phyloP scores from a whole-genome alignment of 92 coral and sea anemone species.

The Porites rus region DNA sequence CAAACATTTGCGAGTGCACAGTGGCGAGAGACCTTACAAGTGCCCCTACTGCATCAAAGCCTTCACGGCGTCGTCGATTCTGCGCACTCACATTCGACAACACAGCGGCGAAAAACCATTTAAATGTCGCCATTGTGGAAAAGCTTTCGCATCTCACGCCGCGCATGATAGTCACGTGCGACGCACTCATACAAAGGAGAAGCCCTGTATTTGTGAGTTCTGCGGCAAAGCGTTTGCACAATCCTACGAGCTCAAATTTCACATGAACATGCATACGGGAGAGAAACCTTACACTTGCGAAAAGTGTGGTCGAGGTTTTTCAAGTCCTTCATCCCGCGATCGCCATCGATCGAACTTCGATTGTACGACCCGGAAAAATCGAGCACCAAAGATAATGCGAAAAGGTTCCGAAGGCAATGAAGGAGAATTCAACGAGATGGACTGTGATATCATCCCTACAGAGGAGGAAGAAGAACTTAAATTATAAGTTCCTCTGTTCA shows the following conservation, averaged over 20 bases:
- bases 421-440: constrained; percentile 35
- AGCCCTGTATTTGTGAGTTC: constrained; percentile 96
- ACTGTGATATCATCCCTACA: background rate
- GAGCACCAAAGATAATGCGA: constrained; percentile 91
- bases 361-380: constrained; percentile 93
- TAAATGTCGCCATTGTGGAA: constrained; percentile 97
- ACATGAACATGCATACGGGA: constrained; percentile 99
- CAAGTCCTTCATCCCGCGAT: constrained; percentile 98
- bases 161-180: constrained; percentile 99
- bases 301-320: constrained; percentile 97
- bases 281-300: constrained; percentile 97
- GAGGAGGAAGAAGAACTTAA: constrained; percentile 30
- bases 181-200: constrained; percentile 98
- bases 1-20: constrained; percentile 95
- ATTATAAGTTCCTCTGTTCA: background rate
- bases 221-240: constrained; percentile 99
- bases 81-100: constrained; percentile 96
- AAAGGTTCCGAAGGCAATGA: constrained; percentile 61
- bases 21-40: constrained; percentile 98
- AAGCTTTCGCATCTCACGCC: constrained; percentile 99
- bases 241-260: constrained; percentile 98
- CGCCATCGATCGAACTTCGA: constrained; percentile 99
- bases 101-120: constrained; percentile 99
- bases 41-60: constrained; percentile 98
- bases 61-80: constrained; percentile 96